Base-by-base conservation (phyloP, 2,888 invertebrate species). In the Chrysopilus asiliformis region DNA sequence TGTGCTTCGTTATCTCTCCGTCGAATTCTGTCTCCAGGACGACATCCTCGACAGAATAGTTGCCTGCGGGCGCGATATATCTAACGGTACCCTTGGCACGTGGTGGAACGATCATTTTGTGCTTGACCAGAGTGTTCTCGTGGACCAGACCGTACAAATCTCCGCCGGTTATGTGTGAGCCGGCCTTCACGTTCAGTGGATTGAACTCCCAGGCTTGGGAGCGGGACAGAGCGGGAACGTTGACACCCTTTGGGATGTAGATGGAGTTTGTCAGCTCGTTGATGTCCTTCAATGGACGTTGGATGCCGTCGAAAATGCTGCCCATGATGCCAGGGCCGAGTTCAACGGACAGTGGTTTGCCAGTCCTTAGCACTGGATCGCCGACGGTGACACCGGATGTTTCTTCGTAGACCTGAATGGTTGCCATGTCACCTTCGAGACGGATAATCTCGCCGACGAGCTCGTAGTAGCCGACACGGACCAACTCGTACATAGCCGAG, bases 301-400 rank as follows among this genome's bases (percentile, higher is more conserved):
- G 98, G 66, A 98, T 99, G 71, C 98, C 98, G 68, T 99, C 98
- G 68, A 97, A 99, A 68, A 99, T 99, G 62, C 91, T 93, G 47
- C 91, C 93, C 75, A 99, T 80, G 65, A 99, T 99, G 57, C 97
- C 97, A 34, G 98, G 98, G 6, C 98, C 98, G 39, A 99, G 70
- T 64, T 99, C 98, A 25, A 99, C 98, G 5, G 98, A 99, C 36
- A 99, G 68, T 0, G 98, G 98, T 66, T 98, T 99, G 48, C 98
- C 98, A 0, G 98, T 99, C 53, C 97, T 74, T 48, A 98, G 70
- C 14, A 99, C 97, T 35, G 98, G 98, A 69, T 99, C 98, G 19
- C 98, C 98, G 9, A 99, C 97, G 4, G 98, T 98, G 28, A 99
- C 97, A 51, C 97, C 98, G 34, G 97, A 95, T 49, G 85, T 90